Percentiles rank a stretch among this genome's conserved stretches.
Evolutionary conservation across 2,888 invertebrate species (phyloP).

Genomic region (Apodemia hepburni): DNA sequence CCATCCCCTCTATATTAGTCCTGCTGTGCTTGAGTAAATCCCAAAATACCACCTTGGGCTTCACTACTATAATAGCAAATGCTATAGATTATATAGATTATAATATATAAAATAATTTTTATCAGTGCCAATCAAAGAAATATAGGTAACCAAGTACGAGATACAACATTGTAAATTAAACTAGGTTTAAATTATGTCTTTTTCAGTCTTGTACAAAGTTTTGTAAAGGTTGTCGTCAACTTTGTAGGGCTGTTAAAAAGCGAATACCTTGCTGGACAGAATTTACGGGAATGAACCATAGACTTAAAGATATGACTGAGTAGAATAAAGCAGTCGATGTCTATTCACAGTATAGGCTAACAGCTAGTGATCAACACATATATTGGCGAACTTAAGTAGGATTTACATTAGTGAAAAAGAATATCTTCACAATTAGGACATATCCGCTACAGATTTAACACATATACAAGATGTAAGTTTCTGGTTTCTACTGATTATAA

Average conservation of each 20-base stretch:
- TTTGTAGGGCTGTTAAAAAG: neutral
- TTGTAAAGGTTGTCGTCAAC: neutral
- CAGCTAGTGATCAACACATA: neutral
- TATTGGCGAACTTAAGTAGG: constrained; percentile 1
- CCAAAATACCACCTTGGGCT: too few relatives aligned
- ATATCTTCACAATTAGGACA: neutral
- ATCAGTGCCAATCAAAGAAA: too few relatives aligned
- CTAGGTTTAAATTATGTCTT: too few relatives aligned
- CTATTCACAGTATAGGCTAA: constrained; percentile 4
- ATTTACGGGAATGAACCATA: neutral
- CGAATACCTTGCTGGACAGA: neutral
- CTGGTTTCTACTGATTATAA: neutral
- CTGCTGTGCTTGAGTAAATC: too few relatives aligned
- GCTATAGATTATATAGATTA: too few relatives aligned
- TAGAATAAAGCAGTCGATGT: constrained; percentile 3
- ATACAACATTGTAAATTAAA: too few relatives aligned
- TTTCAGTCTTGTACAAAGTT: neutral
- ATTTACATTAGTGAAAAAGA: neutral
- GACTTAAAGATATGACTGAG: constrained; percentile 11
- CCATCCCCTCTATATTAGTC: too few relatives aligned
- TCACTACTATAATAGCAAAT: too few relatives aligned
- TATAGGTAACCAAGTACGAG: too few relatives aligned
- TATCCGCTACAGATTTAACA: neutral
- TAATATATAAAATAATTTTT: too few relatives aligned
- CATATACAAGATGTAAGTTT: neutral